phyloP scores from a whole-genome alignment of 2,888 invertebrate species.

The Empis livida region DNA sequence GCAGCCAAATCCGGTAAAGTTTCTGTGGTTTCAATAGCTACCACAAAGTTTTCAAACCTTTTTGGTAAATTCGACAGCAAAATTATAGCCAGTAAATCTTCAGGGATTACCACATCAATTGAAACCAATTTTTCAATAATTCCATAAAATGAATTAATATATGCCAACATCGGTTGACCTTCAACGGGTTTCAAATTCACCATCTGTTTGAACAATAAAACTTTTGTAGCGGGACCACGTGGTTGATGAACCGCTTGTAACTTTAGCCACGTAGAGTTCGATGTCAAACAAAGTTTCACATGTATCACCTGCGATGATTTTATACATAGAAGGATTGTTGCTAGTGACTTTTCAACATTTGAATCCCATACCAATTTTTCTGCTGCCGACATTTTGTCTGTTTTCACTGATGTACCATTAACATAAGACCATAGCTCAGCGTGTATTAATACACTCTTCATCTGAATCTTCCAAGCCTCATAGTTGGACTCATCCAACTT shows the following conservation, averaged over 20 bases:
- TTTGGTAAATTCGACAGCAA: background rate
- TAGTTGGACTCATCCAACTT: background rate
- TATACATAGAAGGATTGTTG: background rate
- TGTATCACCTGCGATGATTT: background rate
- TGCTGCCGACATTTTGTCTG: background rate
- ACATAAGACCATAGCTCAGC: background rate
- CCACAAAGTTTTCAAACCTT: background rate
- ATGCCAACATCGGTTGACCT: background rate
- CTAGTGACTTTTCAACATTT: background rate
- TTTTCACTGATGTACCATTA: background rate
- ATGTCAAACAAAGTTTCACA: background rate
- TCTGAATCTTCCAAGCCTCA: background rate
- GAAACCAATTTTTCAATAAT: background rate
- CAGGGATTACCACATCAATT: background rate
- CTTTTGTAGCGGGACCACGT: background rate
- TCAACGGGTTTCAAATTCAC: background rate
- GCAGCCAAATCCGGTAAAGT: background rate
- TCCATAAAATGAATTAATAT: background rate
- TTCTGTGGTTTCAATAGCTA: background rate
- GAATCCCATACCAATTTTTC: background rate
- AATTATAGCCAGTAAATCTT: background rate
- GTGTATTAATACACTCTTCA: background rate
- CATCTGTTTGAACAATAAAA: background rate
- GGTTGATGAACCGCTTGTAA: background rate
- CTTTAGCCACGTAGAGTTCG: background rate